phyloP scores from a whole-genome alignment of 2,888 invertebrate species.

The Conistra vaccinii region DNA sequence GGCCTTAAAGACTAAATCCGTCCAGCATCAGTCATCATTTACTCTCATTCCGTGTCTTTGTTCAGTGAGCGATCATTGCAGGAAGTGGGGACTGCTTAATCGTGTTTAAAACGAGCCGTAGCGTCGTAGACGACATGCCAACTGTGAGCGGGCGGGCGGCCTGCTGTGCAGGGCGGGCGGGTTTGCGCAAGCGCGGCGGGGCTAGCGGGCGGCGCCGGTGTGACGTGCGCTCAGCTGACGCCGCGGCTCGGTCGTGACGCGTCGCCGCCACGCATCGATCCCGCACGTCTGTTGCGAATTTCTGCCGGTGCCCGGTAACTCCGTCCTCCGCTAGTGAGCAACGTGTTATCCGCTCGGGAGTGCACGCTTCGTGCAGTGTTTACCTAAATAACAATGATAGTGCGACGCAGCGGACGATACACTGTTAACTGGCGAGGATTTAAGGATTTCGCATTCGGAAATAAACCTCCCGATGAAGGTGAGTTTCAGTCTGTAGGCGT shows the following conservation, averaged over 20 bases:
- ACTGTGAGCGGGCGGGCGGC: constrained; percentile 60
- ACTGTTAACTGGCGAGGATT: constrained; percentile 90
- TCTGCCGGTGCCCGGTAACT: constrained; percentile 73
- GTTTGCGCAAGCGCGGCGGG: constrained; percentile 83
- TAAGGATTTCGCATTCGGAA: constrained; percentile 86
- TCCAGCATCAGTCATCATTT: constrained; percentile 51
- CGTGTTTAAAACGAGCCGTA: constrained; percentile 49
- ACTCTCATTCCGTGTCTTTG: constrained; percentile 45
- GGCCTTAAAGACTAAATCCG: constrained; percentile 53
- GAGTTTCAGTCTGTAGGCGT: constrained; percentile 67
- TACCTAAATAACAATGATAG: constrained; percentile 83
- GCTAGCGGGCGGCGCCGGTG: constrained; percentile 79
- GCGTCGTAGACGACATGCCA: constrained; percentile 60
- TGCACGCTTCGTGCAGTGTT: constrained; percentile 66
- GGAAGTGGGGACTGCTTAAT: constrained; percentile 47
- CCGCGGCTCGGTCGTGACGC: constrained; percentile 79
- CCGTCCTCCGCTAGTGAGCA: constrained; percentile 71
- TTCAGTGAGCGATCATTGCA: constrained; percentile 45
- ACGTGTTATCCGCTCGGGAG: constrained; percentile 66
- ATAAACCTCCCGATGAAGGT: constrained; percentile 89
- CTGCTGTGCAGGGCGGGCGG: constrained; percentile 72
- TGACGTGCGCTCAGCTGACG: constrained; percentile 87
- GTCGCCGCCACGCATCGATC: constrained; percentile 79
- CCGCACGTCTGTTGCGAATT: constrained; percentile 75
- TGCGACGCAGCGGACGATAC: constrained; percentile 89